A percentile compares a stretch with the other conserved stretches of the same genome.
Conservation (phyloP, 2,888 invertebrate species). For the Drosophila prolongata region DNA sequence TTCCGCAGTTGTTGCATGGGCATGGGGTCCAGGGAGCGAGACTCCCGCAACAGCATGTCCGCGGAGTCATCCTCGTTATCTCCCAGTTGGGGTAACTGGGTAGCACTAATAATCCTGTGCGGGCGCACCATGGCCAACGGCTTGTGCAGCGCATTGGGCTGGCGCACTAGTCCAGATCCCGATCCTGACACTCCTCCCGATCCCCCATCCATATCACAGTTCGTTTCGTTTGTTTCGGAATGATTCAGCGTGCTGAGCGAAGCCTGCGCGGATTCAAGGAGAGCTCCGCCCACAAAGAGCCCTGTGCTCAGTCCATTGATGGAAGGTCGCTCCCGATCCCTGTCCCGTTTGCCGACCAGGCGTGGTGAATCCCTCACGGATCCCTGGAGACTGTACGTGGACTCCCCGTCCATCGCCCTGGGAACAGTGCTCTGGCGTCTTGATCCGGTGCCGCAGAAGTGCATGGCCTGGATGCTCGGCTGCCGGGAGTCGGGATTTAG, state of each 20-base stretch:
- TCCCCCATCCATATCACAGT: conserved; percentile 83
- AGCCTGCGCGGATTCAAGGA: conserved; percentile 73
- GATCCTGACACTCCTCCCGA: conserved; percentile 34
- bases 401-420: conserved; percentile 86
- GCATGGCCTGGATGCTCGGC: conserved; percentile 89
- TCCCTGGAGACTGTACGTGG: conserved; percentile 86
- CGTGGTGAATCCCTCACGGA: conserved; percentile 84
- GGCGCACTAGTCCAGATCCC: conserved; percentile 59
- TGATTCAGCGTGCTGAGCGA: conserved; percentile 84
- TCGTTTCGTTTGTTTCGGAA: conserved; percentile 84
- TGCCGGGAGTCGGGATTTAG: conserved; percentile 91
- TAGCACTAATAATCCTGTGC: conserved; percentile 85
- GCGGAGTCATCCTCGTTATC: conserved; percentile 56
- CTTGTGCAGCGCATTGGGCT: conserved; percentile 78
- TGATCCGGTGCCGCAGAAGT: conserved; percentile 86
- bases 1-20: conserved; percentile 84
- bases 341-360: conserved; percentile 81
- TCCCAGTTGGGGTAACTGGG: conserved; percentile 53
- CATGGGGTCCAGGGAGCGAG: conserved; percentile 88
- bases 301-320: conserved; percentile 84
- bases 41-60: conserved; percentile 85
- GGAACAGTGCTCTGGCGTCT: conserved; percentile 89
- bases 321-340: conserved; percentile 70
- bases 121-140: conserved; percentile 84
- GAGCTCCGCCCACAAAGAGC: conserved; percentile 62